Conservation (phyloP, 2,113 vertebrate genomes). For the Mesitornis unicolor region DNA sequence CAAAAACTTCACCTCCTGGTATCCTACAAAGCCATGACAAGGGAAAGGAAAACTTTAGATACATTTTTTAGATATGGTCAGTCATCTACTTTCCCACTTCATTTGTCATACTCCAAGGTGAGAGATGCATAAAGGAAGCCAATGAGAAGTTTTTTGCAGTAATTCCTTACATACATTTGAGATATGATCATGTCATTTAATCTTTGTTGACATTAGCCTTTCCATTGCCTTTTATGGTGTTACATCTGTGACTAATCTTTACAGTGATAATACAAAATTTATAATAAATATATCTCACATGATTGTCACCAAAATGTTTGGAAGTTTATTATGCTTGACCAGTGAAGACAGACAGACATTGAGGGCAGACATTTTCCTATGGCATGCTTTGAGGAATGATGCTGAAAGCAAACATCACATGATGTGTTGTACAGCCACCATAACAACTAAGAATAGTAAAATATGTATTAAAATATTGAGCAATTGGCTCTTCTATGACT, state of each 20-base stretch:
- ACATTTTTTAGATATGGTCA: neutral
- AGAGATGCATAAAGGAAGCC: neutral
- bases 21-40: neutral
- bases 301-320: neutral
- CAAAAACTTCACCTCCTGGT: neutral
- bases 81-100: neutral
- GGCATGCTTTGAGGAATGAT: neutral
- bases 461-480: neutral
- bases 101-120: neutral
- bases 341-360: neutral
- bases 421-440: neutral
- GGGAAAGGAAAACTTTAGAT: neutral
- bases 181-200: neutral
- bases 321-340: neutral
- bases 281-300: neutral
- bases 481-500: neutral
- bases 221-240: neutral
- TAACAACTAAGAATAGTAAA: neutral
- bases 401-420: neutral
- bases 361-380: neutral
- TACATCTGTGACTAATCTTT: neutral
- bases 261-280: neutral
- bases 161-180: neutral
- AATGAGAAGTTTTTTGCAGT: neutral
- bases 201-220: neutral